Conservation (phyloP, 2,888 invertebrate genomes). For the Pachliopta kotzebuea region DNA sequence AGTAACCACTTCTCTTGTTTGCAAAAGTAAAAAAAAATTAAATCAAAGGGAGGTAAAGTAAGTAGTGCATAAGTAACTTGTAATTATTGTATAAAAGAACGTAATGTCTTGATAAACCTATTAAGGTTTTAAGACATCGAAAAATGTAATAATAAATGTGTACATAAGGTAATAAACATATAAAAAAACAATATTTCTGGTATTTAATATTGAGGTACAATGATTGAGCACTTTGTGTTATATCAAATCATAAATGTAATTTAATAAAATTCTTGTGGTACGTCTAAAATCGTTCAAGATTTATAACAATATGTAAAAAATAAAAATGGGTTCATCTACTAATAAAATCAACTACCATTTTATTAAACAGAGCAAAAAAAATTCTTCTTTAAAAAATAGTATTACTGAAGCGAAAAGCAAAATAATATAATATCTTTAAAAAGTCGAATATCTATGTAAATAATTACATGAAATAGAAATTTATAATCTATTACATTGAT, state of each 20-base stretch:
- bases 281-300: background rate
- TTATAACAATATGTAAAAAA: background rate
- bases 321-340: background rate
- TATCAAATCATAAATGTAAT: background rate
- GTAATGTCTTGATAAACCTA: too few relatives aligned
- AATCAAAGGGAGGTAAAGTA: too few relatives aligned
- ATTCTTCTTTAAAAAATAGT: background rate
- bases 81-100: too few relatives aligned
- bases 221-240: background rate
- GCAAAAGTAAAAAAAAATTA: too few relatives aligned
- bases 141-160: too few relatives aligned
- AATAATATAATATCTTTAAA: constrained; percentile 1
- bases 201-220: too few relatives aligned
- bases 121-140: too few relatives aligned
- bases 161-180: too few relatives aligned
- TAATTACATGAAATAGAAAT: constrained; percentile 14
- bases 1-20: too few relatives aligned
- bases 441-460: background rate
- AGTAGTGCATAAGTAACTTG: too few relatives aligned
- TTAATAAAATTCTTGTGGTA: background rate
- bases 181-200: too few relatives aligned
- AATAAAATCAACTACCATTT: background rate
- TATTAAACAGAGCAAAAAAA: background rate
- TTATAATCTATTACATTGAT: too few relatives aligned
- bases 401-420: constrained; percentile 13